Percentiles rank a stretch among this genome's conserved stretches.
Evolutionary conservation across 2,113 vertebrate species (phyloP).

Genomic region (Psittacara wagleri): DNA sequence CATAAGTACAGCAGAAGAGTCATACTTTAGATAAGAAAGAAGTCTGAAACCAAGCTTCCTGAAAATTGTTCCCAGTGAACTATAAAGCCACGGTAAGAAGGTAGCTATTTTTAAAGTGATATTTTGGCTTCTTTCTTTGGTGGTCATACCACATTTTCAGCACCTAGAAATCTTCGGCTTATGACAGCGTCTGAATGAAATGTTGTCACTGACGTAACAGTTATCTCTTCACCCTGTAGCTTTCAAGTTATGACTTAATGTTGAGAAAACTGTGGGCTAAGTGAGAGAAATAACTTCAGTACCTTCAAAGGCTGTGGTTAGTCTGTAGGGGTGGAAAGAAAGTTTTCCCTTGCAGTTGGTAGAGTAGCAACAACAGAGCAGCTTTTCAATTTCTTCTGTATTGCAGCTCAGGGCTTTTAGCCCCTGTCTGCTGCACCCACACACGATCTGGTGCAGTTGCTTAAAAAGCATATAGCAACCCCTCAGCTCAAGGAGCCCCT

Average conservation of each 20-base stretch:
- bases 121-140: conserved; percentile 21
- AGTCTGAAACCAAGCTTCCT: neutral
- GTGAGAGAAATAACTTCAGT: conserved; percentile 51
- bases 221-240: conserved; percentile 30
- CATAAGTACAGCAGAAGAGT: neutral
- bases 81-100: neutral
- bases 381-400: conserved; percentile 40
- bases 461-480: conserved; percentile 40
- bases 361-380: neutral
- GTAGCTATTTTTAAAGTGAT: conserved; percentile 5
- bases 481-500: conserved; percentile 39
- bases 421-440: conserved; percentile 54
- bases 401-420: conserved; percentile 43
- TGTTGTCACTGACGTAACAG: conserved; percentile 57
- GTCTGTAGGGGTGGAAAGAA: conserved; percentile 42
- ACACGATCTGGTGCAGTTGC: conserved; percentile 31
- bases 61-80: neutral
- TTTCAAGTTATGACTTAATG: conserved; percentile 57
- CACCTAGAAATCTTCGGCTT: conserved; percentile 12
- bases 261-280: conserved; percentile 64
- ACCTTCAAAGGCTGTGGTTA: conserved; percentile 68
- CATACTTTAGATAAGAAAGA: neutral
- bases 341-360: conserved; percentile 43
- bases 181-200: conserved; percentile 45
- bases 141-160: conserved; percentile 40